These are phyloP conservation scores for Alosa sapidissima DNA, from an alignment of 2,797 vertebrate genomes.

Conservation along the genomic window DNA sequence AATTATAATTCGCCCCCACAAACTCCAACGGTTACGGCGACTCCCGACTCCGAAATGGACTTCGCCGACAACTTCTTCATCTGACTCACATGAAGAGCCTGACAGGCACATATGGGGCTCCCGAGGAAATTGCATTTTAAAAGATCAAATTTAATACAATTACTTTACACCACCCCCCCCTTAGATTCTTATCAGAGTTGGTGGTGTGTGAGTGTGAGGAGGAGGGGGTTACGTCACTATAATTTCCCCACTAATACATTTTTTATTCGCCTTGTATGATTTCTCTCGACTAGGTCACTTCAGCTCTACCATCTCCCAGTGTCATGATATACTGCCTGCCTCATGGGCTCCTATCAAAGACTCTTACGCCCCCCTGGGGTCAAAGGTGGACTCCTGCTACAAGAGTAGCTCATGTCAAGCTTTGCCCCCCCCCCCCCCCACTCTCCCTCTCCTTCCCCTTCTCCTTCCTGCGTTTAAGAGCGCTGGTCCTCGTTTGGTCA, in stretches of 20 bases:
- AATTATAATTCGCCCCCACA: constrained; percentile 39
- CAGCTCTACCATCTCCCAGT: neutral
- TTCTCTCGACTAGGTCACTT: constrained; percentile 17
- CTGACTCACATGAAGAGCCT: constrained; percentile 12
- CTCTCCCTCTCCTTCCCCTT: neutral
- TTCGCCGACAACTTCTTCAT: constrained; percentile 43
- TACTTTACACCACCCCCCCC: neutral
- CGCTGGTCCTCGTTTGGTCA: neutral
- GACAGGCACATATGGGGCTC: constrained; percentile 11
- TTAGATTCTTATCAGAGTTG: neutral
- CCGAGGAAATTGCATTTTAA: constrained; percentile 18
- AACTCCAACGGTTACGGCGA: constrained; percentile 28
- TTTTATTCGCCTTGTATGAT: constrained; percentile 15
- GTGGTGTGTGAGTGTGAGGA: neutral
- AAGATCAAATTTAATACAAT: neutral
- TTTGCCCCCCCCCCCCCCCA: neutral
- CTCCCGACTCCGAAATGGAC: neutral
- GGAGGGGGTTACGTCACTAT: neutral
- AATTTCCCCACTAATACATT: neutral
- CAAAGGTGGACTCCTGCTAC: neutral
- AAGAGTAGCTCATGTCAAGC: neutral
- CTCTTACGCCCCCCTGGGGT: neutral
- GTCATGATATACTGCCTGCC: neutral
- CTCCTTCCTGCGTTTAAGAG: neutral
- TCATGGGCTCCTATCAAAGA: neutral